Evolutionary conservation across 2,113 vertebrate species (phyloP).

Genomic region (Gambusia affinis): DNA sequence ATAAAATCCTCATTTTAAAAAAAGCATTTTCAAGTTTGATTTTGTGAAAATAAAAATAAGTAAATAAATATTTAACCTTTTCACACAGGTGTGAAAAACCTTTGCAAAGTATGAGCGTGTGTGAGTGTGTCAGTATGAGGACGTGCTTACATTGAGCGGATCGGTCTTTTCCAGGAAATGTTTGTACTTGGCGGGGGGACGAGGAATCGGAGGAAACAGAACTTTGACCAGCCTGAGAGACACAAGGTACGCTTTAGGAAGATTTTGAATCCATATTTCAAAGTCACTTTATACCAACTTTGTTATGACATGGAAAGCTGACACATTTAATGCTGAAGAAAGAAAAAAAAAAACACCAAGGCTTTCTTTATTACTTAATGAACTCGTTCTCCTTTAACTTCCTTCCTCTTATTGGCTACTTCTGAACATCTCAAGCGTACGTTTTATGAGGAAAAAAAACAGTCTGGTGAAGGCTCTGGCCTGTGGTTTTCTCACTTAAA

Average conservation of each 20-base stretch:
- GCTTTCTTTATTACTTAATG: neutral
- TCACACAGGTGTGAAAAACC: too few relatives aligned
- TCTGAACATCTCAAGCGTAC: neutral
- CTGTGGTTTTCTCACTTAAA: constrained; percentile 2
- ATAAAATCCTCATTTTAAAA: too few relatives aligned
- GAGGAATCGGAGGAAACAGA: constrained; percentile 69
- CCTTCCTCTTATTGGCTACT: constrained; percentile 2
- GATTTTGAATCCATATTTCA: accelerated
- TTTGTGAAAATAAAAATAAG: too few relatives aligned
- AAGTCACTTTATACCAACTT: neutral
- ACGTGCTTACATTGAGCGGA: constrained; percentile 44
- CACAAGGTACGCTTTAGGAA: neutral
- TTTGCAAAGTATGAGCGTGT: neutral
- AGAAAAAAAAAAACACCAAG: neutral
- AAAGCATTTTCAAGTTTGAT: too few relatives aligned
- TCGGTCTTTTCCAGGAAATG: constrained; percentile 54
- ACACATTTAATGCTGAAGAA: neutral
- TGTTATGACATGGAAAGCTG: neutral
- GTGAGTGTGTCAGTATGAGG: neutral
- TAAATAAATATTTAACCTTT: too few relatives aligned
- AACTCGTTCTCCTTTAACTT: neutral
- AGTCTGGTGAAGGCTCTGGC: neutral
- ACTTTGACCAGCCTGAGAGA: constrained; percentile 49
- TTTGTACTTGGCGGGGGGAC: constrained; percentile 56
- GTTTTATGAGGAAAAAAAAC: neutral